Evolutionary conservation across 2,113 vertebrate genomes (phyloP), one percentile per base, ranked within the genome.

Genomic region (Bubalus kerabau): DNA sequence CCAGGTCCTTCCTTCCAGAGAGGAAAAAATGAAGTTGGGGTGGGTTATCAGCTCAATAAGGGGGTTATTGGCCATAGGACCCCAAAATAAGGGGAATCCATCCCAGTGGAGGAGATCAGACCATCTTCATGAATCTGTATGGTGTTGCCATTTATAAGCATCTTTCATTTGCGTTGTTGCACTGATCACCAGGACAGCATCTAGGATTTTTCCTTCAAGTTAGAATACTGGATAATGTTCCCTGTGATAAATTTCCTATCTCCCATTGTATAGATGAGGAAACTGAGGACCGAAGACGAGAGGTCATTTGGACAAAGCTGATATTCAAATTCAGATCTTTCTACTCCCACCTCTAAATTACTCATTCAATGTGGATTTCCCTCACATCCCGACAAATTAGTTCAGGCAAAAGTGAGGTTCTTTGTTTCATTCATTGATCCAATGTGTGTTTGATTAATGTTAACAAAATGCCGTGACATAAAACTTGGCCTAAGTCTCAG

Each of bases 1-100:
- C 67, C 87, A 95, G 71, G 40, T 46, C 57, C 83, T 95, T 91
- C 87, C 82, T 90, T 95, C 67, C 7, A 43, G 76, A 95, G 26
- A 84, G 91, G 91, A 15, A 71, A 36, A 50, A 85, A 24, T 6
- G 43, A 92, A 78, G 54, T 81, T 11, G 32, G 52, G 48, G 43
- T 64, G 59, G 24, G 21, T 11, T 71, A 40, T 32, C 12, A 43
- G 32, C 7, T 6, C 24, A 26, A 24, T 16, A 7, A 43, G 62
- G 78, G 46, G 21, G 6, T 30, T 36, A 50, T 40, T 74, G 21
- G 67, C 71, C 40, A 2, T 0, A 54, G 26, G 40, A 10, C 19
- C 16, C 48, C 26, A 0, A 16, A 19, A 60, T 16, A 13, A 36
- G 52, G 71, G 76, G 13, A 7, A 0, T 26, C 32, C 3, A 5